Evolutionary conservation across 2,888 invertebrate species (phyloP).

Genomic region (Electrophaes corylata): DNA sequence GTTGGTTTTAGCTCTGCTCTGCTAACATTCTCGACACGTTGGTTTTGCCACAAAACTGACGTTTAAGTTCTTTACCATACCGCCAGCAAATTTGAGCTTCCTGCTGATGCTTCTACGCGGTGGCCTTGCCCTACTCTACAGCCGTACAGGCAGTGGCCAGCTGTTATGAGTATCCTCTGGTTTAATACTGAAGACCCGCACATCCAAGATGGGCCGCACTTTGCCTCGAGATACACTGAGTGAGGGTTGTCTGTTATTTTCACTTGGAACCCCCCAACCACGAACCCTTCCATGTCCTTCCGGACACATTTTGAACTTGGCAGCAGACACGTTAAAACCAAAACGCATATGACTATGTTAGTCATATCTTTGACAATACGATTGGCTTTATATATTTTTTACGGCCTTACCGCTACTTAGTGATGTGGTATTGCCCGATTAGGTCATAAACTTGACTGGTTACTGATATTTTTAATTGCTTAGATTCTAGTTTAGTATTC

Average conservation of each 20-base stretch:
- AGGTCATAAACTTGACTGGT: background rate
- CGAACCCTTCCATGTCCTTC: slow-evolving; percentile 34
- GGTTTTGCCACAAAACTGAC: too few species aligned
- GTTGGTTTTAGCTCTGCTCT: too few species aligned
- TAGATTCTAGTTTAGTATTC: background rate
- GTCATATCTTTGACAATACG: slow-evolving; percentile 5
- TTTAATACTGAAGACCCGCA: slow-evolving; percentile 50
- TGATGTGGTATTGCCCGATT: slow-evolving; percentile 6
- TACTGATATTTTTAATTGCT: slow-evolving; percentile 10
- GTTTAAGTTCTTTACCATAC: slow-evolving; percentile 20
- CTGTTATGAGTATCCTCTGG: slow-evolving; percentile 45
- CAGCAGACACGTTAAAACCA: slow-evolving; percentile 5
- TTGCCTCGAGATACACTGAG: slow-evolving; percentile 29
- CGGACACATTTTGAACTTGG: slow-evolving; percentile 2
- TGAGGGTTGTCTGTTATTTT: slow-evolving; percentile 36
- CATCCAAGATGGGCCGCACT: slow-evolving; percentile 28
- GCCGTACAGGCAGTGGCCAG: slow-evolving; percentile 43
- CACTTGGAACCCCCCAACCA: slow-evolving; percentile 39
- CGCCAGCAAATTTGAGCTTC: slow-evolving; percentile 32
- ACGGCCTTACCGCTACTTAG: slow-evolving; percentile 12
- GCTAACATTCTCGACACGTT: too few species aligned
- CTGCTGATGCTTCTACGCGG: slow-evolving; percentile 17
- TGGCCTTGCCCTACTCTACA: slow-evolving; percentile 14
- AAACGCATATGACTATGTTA: slow-evolving; percentile 8
- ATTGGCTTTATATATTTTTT: slow-evolving; percentile 13